A percentile compares a stretch with the other conserved stretches of the same genome.
Evolutionary conservation across 2,797 vertebrate genomes (phyloP).

Genomic region (Fistularia commersonii): DNA sequence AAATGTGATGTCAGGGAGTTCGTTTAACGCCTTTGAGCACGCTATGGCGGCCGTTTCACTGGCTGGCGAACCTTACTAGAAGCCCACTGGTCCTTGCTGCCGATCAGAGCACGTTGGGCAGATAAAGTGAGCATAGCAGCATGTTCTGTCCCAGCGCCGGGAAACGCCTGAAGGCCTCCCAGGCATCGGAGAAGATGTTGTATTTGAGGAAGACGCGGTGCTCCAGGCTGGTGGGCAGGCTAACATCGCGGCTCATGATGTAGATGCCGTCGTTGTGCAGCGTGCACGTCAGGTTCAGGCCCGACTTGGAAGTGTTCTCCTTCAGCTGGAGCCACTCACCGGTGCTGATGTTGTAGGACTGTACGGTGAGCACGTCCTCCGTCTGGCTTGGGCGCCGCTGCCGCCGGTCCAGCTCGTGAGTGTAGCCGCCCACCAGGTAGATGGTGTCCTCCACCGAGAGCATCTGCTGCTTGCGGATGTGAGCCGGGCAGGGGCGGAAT

Average conservation of each 20-base stretch:
- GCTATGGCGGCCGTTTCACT: slow-evolving; percentile 7
- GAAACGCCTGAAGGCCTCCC: slow-evolving; percentile 88
- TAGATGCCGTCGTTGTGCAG: slow-evolving; percentile 95
- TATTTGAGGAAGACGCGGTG: slow-evolving; percentile 93
- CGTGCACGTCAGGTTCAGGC: slow-evolving; percentile 90
- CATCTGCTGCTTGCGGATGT: slow-evolving; percentile 98
- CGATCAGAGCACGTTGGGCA: slow-evolving; percentile 74
- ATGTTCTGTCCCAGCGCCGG: slow-evolving; percentile 90
- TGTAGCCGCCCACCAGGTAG: slow-evolving; percentile 93
- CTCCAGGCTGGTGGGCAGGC: slow-evolving; percentile 83
- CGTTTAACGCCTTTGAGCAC: slow-evolving; percentile 1
- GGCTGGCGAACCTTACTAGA: neutral
- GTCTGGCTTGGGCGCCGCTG: slow-evolving; percentile 77
- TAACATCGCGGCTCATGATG: slow-evolving; percentile 92
- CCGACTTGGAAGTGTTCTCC: slow-evolving; percentile 90
- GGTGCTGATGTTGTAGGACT: slow-evolving; percentile 86
- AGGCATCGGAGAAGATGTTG: slow-evolving; percentile 87
- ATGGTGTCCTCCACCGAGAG: slow-evolving; percentile 94
- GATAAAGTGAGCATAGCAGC: slow-evolving; percentile 90
- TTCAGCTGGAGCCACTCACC: slow-evolving; percentile 89
- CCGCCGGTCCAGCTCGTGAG: slow-evolving; percentile 79
- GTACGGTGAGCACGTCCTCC: slow-evolving; percentile 87
- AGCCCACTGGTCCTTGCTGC: neutral
- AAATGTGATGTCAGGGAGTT: no score
- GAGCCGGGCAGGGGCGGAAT: slow-evolving; percentile 81